phyloP scores from a whole-genome alignment of 1,140 invertebrate species.

The Scaptomyza graminum region DNA sequence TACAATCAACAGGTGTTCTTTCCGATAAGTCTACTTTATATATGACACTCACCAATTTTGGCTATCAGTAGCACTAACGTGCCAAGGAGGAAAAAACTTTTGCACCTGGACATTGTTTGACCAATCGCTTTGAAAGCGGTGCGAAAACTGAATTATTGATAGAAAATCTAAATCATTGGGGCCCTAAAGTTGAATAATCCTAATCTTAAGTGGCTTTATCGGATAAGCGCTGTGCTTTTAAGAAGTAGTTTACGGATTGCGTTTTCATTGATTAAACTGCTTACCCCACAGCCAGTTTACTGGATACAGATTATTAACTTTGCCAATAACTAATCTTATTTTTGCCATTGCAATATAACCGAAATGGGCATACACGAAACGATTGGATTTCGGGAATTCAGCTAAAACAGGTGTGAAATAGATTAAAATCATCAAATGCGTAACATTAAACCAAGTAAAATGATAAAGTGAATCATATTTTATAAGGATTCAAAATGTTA shows the following conservation, averaged over 20 bases:
- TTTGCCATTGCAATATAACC: not conserved
- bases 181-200: conserved; percentile 18
- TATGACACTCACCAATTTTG: conserved; percentile 54
- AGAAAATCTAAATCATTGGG: not conserved
- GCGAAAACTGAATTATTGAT: conserved; percentile 34
- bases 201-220: conserved; percentile 17
- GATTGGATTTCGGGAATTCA: not conserved
- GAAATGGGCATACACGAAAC: not conserved
- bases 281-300: not conserved
- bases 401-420: conserved; percentile 1
- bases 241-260: conserved; percentile 19
- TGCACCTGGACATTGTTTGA: conserved; percentile 44
- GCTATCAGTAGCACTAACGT: conserved; percentile 46
- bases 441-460: too few species aligned
- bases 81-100: conserved; percentile 20
- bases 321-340: conserved; percentile 25
- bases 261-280: not conserved
- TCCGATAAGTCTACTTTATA: conserved; percentile 1
- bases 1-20: conserved; percentile 14
- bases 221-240: conserved; percentile 8
- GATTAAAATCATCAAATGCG: not conserved
- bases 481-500: too few species aligned
- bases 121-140: conserved; percentile 21
- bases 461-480: too few species aligned
- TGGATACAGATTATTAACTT: not conserved